A percentile compares a stretch with the other conserved stretches of the same genome.
Conservation (phyloP, 2,113 vertebrate species). For the Hippocampus abdominalis region DNA sequence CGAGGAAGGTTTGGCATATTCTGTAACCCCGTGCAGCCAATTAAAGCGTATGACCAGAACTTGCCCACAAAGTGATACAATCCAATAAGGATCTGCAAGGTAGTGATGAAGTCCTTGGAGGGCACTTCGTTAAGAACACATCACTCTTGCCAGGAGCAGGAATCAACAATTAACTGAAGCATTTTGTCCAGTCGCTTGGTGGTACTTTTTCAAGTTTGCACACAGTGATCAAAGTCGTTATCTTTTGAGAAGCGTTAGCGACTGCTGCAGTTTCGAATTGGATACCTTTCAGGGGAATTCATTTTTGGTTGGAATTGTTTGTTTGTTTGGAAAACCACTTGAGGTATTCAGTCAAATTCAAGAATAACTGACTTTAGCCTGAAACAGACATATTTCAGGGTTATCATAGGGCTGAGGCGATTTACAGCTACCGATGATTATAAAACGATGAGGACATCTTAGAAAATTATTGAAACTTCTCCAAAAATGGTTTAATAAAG, state of each 20-base stretch:
- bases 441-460: conserved; percentile 62
- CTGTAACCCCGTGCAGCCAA: conserved; percentile 61
- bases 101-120: conserved; percentile 55
- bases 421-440: conserved; percentile 72
- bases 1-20: conserved; percentile 62
- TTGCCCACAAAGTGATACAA: conserved; percentile 37
- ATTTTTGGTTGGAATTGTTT: conserved; percentile 30
- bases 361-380: conserved; percentile 67
- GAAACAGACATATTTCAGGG: conserved; percentile 68
- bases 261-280: conserved; percentile 29
- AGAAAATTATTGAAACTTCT: conserved; percentile 63
- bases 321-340: conserved; percentile 33
- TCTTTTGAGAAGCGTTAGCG: not conserved
- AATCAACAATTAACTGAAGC: conserved; percentile 20
- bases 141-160: conserved; percentile 43
- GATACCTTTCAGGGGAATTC: conserved; percentile 34
- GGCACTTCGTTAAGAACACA: conserved; percentile 59
- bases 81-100: conserved; percentile 36
- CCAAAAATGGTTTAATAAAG: conserved; percentile 69
- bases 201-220: not conserved
- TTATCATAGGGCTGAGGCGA: conserved; percentile 58
- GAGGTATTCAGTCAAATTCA: conserved; percentile 64
- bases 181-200: not conserved
- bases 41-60: conserved; percentile 68
- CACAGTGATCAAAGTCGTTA: not conserved